Base-by-base conservation (phyloP, 2,113 vertebrate species). In the Euleptes europaea region DNA sequence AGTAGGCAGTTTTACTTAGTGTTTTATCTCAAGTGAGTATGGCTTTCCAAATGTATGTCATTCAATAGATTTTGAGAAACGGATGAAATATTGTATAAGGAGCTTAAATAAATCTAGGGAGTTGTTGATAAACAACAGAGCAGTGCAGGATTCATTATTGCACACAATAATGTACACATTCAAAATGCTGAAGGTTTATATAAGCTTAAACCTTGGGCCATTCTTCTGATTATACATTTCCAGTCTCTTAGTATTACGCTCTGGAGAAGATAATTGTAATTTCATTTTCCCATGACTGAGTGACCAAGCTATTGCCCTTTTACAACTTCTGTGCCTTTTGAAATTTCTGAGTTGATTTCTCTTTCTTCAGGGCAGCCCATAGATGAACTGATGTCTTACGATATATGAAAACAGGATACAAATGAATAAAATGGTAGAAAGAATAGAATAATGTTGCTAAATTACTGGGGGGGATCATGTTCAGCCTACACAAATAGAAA, bases 251-350 rank as follows among this genome's bases (percentile, higher is more conserved):
- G n/a, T 12, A 17, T n/a, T 88, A 65, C 0, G 0, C 3, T 47
- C 80, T 79, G 40, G 47, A 70, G 28, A 77, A 33, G 2, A 74
- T 23, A 86, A 21, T 47, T 82, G 4, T 38, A 82, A 4, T 74
- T 88, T 40, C 19, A 17, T 85, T 89, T 88, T 33, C 42, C 44
- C 33, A 83, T 82, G 82, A 78, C 63, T 57, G 7, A 75, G 1
- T 74, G 85, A 57, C 78, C 4, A 79, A 66, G 10, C 31, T 23
- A 21, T 84, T 72, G 12, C 19, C 80, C 80, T 21, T 23, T 47
- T 40, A 7, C 74, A 49, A 11, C 70, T 72, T 73, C 42, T 1
- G 10, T 63, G 9, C 57, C 42, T 38, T 44, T 19, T 76, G 47
- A 76, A 88, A 49, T 60, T 78, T 78, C 78, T 74, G 79, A 88